Conservation (phyloP, 2,888 invertebrate genomes). For the Scaptomyza cyrtandrae region DNA sequence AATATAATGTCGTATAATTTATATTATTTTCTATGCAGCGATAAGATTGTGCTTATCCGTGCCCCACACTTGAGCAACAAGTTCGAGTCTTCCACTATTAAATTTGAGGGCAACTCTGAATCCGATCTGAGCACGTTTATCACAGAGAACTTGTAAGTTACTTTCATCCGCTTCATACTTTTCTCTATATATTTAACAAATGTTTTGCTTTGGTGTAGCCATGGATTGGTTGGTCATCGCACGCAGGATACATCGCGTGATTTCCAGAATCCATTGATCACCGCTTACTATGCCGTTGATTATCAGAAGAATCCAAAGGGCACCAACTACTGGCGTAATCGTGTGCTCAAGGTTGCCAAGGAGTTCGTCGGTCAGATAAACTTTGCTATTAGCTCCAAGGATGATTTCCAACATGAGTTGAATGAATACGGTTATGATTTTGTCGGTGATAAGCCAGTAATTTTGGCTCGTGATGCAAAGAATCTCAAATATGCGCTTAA, state of each 20-base stretch:
- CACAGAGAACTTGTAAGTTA: conserved; percentile 92
- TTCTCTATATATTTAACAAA: neutral
- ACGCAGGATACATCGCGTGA: conserved; percentile 93
- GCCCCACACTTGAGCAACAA: conserved; percentile 96
- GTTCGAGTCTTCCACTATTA: conserved; percentile 92
- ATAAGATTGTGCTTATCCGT: conserved; percentile 94
- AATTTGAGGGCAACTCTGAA: conserved; percentile 90
- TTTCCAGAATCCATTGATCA: conserved; percentile 94
- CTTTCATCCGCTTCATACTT: neutral
- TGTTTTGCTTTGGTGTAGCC: conserved; percentile 85
- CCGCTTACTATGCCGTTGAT: conserved; percentile 97
- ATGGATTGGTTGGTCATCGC: conserved; percentile 96
- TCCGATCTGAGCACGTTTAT: conserved; percentile 92
- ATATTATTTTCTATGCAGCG: conserved; percentile 85
- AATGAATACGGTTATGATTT: conserved; percentile 97
- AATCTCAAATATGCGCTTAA: conserved; percentile 96
- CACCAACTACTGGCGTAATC: conserved; percentile 99
- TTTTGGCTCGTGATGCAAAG: conserved; percentile 92
- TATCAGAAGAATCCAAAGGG: conserved; percentile 98
- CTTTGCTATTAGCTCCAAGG: conserved; percentile 96
- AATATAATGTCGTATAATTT: conserved; percentile 19
- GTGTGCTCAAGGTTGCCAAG: conserved; percentile 92
- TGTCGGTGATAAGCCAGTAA: conserved; percentile 94
- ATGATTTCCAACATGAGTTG: conserved; percentile 97
- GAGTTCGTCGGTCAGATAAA: conserved; percentile 86